Evolutionary conservation across 2,888 invertebrate species (phyloP).

Genomic region (Peribatodes rhomboidaria): DNA sequence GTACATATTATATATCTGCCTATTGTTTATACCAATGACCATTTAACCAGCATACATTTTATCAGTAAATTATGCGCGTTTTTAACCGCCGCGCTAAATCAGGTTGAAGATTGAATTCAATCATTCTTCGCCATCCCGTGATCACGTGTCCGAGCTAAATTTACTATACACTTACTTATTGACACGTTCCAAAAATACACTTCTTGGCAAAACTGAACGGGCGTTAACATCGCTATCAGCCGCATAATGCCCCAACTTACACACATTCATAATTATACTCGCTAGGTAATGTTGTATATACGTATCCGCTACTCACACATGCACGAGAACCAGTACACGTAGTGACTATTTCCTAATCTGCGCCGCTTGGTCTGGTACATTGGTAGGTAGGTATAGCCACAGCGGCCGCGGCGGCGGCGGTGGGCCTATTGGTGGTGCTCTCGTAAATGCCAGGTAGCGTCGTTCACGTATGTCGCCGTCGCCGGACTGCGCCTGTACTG

Average conservation of each 20-base stretch:
- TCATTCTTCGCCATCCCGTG: conserved; percentile 69
- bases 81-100: conserved; percentile 54
- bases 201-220: conserved; percentile 86
- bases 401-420: conserved; percentile 17
- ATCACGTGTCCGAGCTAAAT: conserved; percentile 83
- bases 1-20: too few relatives aligned
- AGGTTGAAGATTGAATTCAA: conserved; percentile 68
- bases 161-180: conserved; percentile 85
- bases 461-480: conserved; percentile 24
- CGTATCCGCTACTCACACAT: conserved; percentile 56
- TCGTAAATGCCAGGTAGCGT: conserved; percentile 35
- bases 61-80: conserved; percentile 54
- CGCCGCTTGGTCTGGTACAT: conserved; percentile 30
- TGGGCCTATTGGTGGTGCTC: conserved; percentile 33
- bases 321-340: conserved; percentile 14
- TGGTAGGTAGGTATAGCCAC: conserved; percentile 23
- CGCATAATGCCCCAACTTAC: conserved; percentile 78
- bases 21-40: conserved; percentile 49
- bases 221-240: conserved; percentile 85
- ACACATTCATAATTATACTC: conserved; percentile 49
- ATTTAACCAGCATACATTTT: conserved; percentile 48
- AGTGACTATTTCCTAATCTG: conserved; percentile 31
- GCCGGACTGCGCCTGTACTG: conserved; percentile 1
- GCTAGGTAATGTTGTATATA: conserved; percentile 48
- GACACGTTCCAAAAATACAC: conserved; percentile 86